These are phyloP conservation scores for Azemiops feae DNA, from an alignment of 2,113 vertebrate species.

Conservation along the genomic window DNA sequence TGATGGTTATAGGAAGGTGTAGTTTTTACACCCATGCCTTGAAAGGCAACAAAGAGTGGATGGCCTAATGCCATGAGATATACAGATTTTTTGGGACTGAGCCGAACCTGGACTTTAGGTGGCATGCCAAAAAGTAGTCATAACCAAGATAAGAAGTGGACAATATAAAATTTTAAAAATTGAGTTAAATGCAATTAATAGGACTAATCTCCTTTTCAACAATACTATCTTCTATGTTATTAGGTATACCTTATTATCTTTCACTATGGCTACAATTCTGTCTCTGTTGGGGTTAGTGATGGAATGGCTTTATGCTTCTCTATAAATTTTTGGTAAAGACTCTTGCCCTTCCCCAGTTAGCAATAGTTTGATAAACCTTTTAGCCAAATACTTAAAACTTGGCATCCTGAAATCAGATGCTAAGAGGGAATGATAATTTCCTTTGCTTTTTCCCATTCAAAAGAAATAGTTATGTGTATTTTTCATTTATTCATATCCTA, in stretches of 20 bases:
- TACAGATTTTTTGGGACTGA: background rate
- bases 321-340: no score
- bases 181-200: background rate
- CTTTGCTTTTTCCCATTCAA: background rate
- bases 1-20: background rate
- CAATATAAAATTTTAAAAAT: background rate
- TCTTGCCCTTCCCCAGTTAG: no score
- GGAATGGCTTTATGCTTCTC: background rate
- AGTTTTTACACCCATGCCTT: background rate
- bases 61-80: background rate
- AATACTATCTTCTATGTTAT: background rate
- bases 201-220: background rate
- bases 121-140: background rate
- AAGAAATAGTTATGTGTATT: background rate
- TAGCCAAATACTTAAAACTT: no score
- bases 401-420: background rate
- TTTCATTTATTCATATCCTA: background rate
- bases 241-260: background rate
- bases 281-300: background rate
- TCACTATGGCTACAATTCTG: background rate
- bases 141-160: background rate
- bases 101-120: background rate
- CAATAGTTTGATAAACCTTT: no score
- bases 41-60: background rate
- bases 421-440: background rate